Conservation (phyloP, 2,888 invertebrate species). For the Dicyrtomina minuta region DNA sequence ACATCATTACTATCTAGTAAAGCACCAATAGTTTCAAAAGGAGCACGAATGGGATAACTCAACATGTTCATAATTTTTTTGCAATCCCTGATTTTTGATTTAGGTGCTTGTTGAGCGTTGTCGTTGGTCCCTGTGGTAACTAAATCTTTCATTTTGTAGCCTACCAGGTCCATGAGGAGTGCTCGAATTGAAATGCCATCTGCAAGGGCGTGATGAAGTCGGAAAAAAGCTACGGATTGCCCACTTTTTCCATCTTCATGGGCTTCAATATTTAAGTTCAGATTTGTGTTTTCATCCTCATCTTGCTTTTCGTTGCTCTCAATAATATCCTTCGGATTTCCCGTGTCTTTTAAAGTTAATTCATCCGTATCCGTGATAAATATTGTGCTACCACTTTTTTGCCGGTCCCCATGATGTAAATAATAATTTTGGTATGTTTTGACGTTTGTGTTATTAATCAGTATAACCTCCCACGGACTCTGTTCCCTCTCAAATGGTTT, state of each 20-base stretch:
- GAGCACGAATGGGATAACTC: conserved; percentile 9
- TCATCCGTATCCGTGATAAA: too few relatives aligned
- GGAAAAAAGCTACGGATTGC: conserved; percentile 30
- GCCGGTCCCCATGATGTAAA: too few relatives aligned
- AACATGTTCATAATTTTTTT: conserved; percentile 4
- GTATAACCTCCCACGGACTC: conserved; percentile 49
- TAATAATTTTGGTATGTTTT: background rate
- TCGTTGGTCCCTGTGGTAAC: too few relatives aligned
- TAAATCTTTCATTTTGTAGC: background rate
- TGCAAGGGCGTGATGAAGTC: conserved; percentile 47
- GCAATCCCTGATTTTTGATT: background rate
- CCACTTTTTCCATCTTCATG: too few relatives aligned
- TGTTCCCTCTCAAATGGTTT: conserved; percentile 31
- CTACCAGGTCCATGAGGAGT: conserved; percentile 12
- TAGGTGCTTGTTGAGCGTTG: too few relatives aligned
- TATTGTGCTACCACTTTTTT: too few relatives aligned
- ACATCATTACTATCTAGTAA: conserved; percentile 39
- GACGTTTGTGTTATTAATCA: conserved; percentile 28
- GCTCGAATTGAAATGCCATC: conserved; percentile 32
- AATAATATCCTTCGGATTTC: background rate
- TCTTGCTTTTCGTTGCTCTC: background rate
- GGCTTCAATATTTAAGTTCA: too few relatives aligned
- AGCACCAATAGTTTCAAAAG: conserved; percentile 22
- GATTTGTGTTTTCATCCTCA: too few relatives aligned
- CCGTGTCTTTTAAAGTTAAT: conserved; percentile 3